Evolutionary conservation across 2,797 vertebrate genomes (phyloP), one percentile per base, ranked within the genome.

Genomic region (Distichodus sexfasciatus): DNA sequence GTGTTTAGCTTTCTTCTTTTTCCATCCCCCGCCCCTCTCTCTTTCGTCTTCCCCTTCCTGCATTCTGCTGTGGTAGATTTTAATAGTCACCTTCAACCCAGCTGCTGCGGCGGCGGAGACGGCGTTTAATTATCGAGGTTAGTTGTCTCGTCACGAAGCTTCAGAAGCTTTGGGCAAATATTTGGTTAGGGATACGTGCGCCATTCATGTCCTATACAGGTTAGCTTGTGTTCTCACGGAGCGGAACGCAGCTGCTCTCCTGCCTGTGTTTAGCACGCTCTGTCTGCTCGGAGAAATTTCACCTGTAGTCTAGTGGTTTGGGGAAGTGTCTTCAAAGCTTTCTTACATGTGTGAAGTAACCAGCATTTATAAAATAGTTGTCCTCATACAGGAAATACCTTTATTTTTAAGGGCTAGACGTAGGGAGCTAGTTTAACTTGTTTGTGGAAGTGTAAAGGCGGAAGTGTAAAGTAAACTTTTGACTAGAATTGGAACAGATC

Each of bases 61-160:
- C 9, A 23, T 15, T 43, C 12, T 51, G 4, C 12, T 54, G 26
- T 68, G 62, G 73, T 70, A n/a, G 9, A 69, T 66, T 64, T n/a
- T 69, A 63, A 81, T 83, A 8, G 7, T 28, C 15, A 10, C 23
- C 35, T 44, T 62, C 41, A 4, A 38, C 38, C 36, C 36, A 74
- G 44, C 43, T 63, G 19, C 66, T 50, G 24, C 26, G n/a, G 43
- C 38, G 47, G 44, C 43, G 58, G 19, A 66, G 57, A 19, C 26
- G n/a, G 43, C 38, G 47, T 71, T 62, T 51, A 75, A 65, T 70
- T 69, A 66, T 55, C 61, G 41, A 66, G 67, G 33, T 63, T 6
- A 57, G 48, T 48, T 41, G 40, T 57, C 29, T 58, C 6, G 11
- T 59, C 29, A 14, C 6, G 53, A 29, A 17, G 44, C 29, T 66